Conservation (phyloP, 2,797 vertebrate species). For the Pterois miles region DNA sequence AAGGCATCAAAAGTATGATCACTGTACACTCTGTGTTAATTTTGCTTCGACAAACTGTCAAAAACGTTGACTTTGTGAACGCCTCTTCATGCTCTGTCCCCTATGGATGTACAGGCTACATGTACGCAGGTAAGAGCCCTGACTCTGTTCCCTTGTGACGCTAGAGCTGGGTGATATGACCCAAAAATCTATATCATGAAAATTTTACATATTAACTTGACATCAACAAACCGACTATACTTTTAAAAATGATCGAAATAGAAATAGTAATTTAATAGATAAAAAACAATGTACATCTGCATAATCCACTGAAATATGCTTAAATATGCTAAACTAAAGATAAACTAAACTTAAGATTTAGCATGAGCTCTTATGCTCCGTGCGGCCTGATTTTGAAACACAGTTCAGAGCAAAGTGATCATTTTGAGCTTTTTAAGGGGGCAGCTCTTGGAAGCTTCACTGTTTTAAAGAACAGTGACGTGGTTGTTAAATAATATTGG, state of each 20-base stretch:
- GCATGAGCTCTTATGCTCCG: neutral
- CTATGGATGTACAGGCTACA: constrained; percentile 6
- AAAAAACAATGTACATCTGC: neutral
- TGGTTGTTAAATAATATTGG: neutral
- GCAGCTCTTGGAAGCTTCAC: neutral
- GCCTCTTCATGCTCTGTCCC: neutral
- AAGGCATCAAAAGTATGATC: neutral
- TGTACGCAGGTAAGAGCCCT: constrained; percentile 13
- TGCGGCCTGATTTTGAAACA: neutral
- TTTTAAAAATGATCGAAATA: neutral
- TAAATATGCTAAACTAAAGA: neutral
- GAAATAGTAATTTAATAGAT: neutral
- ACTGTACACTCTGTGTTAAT: neutral
- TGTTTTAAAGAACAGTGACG: neutral
- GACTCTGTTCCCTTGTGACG: neutral
- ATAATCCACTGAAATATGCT: neutral
- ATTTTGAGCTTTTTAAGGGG: neutral
- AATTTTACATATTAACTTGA: neutral
- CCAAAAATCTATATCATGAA: neutral
- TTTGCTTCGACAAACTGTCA: constrained; percentile 15
- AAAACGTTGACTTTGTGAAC: neutral
- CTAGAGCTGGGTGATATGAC: neutral
- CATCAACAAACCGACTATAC: neutral
- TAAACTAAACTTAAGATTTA: neutral
- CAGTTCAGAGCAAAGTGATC: neutral